These are phyloP conservation scores for Leptarthrus brevirostris DNA, from an alignment of 2,888 invertebrate species.

Conservation along the genomic window DNA sequence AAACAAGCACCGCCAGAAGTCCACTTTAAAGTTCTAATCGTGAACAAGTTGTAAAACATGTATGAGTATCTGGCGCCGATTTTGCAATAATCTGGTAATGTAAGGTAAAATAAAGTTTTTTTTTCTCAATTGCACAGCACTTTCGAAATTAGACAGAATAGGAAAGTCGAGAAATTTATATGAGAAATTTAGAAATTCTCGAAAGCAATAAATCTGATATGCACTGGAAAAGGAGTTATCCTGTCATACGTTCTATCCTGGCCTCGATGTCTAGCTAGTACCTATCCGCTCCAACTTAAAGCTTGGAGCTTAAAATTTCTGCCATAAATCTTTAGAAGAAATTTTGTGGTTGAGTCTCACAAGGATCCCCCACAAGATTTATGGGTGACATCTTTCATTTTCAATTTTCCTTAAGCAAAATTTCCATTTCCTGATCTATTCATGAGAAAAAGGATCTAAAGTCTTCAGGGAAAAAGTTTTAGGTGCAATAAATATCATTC, in stretches of 20 bases:
- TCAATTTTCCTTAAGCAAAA: conserved; percentile 41
- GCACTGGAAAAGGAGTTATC: neutral
- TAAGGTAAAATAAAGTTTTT: neutral
- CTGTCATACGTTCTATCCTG: neutral
- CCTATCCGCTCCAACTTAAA: conserved; percentile 26
- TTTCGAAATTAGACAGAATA: neutral
- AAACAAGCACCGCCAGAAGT: too few relatives aligned
- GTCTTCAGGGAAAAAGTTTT: neutral
- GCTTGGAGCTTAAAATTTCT: conserved; percentile 47
- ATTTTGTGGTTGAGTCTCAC: conserved; percentile 44
- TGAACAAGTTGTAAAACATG: too few relatives aligned
- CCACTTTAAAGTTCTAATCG: too few relatives aligned
- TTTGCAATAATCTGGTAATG: too few relatives aligned
- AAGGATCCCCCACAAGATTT: conserved; percentile 44
- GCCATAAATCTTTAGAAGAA: conserved; percentile 48
- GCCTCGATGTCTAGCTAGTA: neutral
- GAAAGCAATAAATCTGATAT: neutral
- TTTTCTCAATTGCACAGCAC: neutral
- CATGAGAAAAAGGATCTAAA: neutral
- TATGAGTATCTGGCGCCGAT: neutral
- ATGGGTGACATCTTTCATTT: conserved; percentile 50
- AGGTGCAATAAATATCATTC: too few relatives aligned
- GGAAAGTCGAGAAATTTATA: neutral
- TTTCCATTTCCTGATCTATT: conserved; percentile 2
- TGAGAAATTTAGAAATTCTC: neutral